A percentile compares a stretch with the other conserved stretches of the same genome.
Conservation (phyloP, 2,888 invertebrate species). For the Epinotia nisella region DNA sequence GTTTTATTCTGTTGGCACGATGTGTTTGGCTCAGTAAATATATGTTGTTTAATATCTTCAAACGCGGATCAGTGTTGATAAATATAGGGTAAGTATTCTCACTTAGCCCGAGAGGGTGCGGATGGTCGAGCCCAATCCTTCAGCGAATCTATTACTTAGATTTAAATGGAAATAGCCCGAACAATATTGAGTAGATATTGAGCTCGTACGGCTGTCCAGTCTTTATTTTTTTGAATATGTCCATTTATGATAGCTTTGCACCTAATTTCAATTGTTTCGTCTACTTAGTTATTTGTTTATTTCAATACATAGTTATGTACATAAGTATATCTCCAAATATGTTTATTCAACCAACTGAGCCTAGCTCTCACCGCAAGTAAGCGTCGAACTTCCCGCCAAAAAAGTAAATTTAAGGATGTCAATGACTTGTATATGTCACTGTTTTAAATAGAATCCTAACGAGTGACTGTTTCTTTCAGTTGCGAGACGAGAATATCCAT, state of each 20-base stretch:
- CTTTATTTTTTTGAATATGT: not conserved
- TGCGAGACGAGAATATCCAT: too few relatives aligned
- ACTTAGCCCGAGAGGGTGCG: constrained; percentile 33
- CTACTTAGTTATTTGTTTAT: too few relatives aligned
- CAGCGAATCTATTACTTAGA: constrained; percentile 35
- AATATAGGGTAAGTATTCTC: constrained; percentile 32
- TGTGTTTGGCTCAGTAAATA: not conserved
- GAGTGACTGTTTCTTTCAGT: too few relatives aligned
- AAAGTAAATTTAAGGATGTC: too few relatives aligned
- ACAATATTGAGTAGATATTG: constrained; percentile 25
- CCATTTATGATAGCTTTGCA: not conserved
- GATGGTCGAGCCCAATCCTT: constrained; percentile 11
- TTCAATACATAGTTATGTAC: too few relatives aligned
- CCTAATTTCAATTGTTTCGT: not conserved
- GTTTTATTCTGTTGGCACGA: not conserved
- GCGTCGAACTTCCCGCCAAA: too few relatives aligned
- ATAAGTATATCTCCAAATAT: too few relatives aligned
- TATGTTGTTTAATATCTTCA: constrained; percentile 27
- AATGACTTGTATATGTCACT: too few relatives aligned
- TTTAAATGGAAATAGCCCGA: constrained; percentile 34
- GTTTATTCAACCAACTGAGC: too few relatives aligned
- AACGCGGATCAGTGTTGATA: constrained; percentile 24
- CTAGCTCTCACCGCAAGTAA: too few relatives aligned
- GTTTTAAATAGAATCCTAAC: too few relatives aligned
- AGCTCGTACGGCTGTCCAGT: not conserved